phyloP scores from a whole-genome alignment of 2,797 vertebrate genomes.

The Echiichthys vipera region DNA sequence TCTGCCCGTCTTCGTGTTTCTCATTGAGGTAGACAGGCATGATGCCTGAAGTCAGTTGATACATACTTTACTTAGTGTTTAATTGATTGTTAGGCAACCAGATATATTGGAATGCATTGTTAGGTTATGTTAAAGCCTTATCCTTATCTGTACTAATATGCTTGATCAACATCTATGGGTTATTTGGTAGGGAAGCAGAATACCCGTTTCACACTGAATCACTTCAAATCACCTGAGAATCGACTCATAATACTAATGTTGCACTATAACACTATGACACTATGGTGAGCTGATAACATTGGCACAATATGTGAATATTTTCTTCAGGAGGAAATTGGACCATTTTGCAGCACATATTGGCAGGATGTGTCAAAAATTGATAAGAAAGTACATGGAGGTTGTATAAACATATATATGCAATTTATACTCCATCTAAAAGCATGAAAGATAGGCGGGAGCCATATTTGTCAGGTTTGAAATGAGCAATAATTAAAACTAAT shows the following conservation, averaged over 20 bases:
- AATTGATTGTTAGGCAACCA: not conserved
- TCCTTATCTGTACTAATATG: slow-evolving; percentile 10
- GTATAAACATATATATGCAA: slow-evolving; percentile 8
- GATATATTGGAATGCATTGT: not conserved
- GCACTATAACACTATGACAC: slow-evolving; percentile 23
- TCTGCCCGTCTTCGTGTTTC: not conserved
- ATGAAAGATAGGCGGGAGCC: slow-evolving; percentile 6
- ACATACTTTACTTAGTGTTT: not conserved
- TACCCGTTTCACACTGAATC: slow-evolving; percentile 10
- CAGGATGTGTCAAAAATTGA: slow-evolving; percentile 19
- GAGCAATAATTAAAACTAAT: slow-evolving; percentile 15
- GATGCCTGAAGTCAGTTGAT: not conserved
- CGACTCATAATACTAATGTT: slow-evolving; percentile 11
- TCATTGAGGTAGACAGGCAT: not conserved
- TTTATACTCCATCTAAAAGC: slow-evolving; percentile 5
- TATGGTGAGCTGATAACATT: slow-evolving; percentile 35
- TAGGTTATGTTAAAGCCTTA: not conserved
- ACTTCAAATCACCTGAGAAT: slow-evolving; percentile 20
- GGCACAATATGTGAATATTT: slow-evolving; percentile 26
- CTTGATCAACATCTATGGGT: not conserved
- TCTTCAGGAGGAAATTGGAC: slow-evolving; percentile 21
- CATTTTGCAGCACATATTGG: slow-evolving; percentile 35
- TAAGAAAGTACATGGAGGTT: slow-evolving; percentile 10
- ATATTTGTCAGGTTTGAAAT: slow-evolving; percentile 17
- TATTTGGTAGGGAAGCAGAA: not conserved